Conservation (phyloP, 2,113 vertebrate genomes). For the Charadrius vociferus region DNA sequence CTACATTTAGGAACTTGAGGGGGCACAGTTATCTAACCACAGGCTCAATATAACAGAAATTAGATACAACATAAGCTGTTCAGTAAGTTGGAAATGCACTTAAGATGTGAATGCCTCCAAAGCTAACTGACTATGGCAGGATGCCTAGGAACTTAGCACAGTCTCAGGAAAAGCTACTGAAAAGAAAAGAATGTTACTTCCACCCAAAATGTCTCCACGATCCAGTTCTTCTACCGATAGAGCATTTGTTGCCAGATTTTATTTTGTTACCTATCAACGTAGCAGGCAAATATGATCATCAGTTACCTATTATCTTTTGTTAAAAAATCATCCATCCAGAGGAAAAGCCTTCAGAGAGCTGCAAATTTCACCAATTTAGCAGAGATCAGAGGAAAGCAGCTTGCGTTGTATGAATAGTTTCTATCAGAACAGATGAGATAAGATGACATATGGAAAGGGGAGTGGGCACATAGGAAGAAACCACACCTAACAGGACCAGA, state of each 20-base stretch:
- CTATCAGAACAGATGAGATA: background rate
- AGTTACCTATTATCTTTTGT: background rate
- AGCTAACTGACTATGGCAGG: background rate
- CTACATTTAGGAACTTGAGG: background rate
- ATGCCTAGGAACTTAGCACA: background rate
- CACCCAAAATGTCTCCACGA: background rate
- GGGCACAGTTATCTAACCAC: background rate
- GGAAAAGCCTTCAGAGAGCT: background rate
- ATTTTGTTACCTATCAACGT: background rate
- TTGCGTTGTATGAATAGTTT: background rate
- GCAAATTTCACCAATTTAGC: background rate
- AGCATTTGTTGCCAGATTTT: background rate
- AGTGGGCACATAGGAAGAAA: background rate
- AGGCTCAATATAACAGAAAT: background rate
- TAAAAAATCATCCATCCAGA: background rate
- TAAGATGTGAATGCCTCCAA: background rate
- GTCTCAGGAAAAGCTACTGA: background rate
- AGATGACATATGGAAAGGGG: background rate
- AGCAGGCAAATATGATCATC: background rate
- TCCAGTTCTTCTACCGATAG: background rate
- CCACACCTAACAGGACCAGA: background rate
- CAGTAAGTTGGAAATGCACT: background rate
- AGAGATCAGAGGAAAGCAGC: background rate
- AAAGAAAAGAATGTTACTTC: background rate
- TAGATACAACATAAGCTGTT: slow-evolving; percentile 5